phyloP scores from a whole-genome alignment of 2,113 vertebrate genomes.

The Picathartes gymnocephalus region DNA sequence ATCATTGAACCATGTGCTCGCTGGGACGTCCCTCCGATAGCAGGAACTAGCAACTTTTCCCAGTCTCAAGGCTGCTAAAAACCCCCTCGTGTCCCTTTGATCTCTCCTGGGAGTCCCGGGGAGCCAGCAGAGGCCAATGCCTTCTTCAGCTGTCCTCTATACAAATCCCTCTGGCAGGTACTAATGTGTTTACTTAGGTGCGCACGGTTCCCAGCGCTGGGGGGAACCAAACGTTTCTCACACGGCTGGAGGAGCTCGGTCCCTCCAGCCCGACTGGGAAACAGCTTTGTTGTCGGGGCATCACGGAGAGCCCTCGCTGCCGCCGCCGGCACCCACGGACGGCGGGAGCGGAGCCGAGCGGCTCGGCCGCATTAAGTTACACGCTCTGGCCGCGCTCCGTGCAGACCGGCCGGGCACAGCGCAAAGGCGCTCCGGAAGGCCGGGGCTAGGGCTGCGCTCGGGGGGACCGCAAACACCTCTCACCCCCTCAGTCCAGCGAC shows the following conservation, averaged over 20 bases:
- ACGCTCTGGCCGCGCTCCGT: too few relatives aligned
- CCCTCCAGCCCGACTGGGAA: neutral
- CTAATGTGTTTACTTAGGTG: slow-evolving; percentile 93
- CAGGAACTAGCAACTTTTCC: slow-evolving; percentile 72
- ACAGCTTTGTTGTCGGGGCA: neutral
- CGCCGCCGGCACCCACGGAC: neutral
- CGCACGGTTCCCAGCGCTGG: slow-evolving; percentile 72
- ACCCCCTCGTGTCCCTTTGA: slow-evolving; percentile 76
- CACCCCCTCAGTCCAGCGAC: neutral
- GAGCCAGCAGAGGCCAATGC: slow-evolving; percentile 79
- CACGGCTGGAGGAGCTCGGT: slow-evolving; percentile 21
- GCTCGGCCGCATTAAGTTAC: accelerated
- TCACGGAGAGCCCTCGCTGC: neutral
- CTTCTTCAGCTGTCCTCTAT: slow-evolving; percentile 90
- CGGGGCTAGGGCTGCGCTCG: neutral
- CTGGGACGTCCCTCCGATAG: slow-evolving; percentile 45
- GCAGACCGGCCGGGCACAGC: neutral
- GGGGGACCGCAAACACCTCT: neutral
- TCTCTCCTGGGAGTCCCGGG: slow-evolving; percentile 76
- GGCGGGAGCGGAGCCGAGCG: neutral
- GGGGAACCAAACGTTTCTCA: slow-evolving; percentile 81
- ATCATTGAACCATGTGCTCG: slow-evolving; percentile 68
- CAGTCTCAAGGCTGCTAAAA: slow-evolving; percentile 73
- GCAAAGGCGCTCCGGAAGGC: too few relatives aligned
- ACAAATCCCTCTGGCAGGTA: slow-evolving; percentile 78